Evolutionary conservation across 2,888 invertebrate species (phyloP), one percentile per base, ranked within the genome.

Genomic region (Hypomecis atomaria): DNA sequence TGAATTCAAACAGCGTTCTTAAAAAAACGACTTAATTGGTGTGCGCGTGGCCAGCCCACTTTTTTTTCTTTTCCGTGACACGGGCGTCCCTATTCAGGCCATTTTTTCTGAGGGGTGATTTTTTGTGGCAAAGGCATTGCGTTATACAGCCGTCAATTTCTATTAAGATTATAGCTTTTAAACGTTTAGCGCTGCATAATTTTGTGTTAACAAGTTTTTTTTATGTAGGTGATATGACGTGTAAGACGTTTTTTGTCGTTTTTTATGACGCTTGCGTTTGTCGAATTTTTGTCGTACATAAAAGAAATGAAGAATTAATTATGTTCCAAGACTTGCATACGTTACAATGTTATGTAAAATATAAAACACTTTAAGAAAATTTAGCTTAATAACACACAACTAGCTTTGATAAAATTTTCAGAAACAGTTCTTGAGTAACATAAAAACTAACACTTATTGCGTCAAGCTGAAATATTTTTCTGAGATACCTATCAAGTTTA

Each of bases 21-120:
- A 81, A 86, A 91, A 88, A 89, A 87, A 82, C 74, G 79, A 82
- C 76, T 78, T 90, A 90, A 92, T 92, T 92, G 91, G 87, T 80
- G 80, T 78, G 71, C 88, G 85, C 86, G 91, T 88, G 92, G 61
- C 88, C 87, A 82, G 83, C 88, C 90, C 81, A 85, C 78, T 79
- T 84, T 85, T 86, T 86, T 85, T 85, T 82, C 79, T 74, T 78
- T 80, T 78, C 78, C 76, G 70, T 79, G 72, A 70, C 75, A 74
- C 66, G 70, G 73, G 73, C 74, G 70, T 70, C 73, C 76, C 76
- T 71, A 75, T 81, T 76, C 74, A 76, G 54, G 69, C 81, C 49
- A 53, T 64, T 63, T 64, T 69, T 66, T 62, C 69, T 75, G 81
- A 85, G 85, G 90, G 90, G 89, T 87, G 86, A 76, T 89, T 92